Evolutionary conservation across 2,113 vertebrate genomes (phyloP), one percentile per base, ranked within the genome.

Genomic region (Fregata magnificens): DNA sequence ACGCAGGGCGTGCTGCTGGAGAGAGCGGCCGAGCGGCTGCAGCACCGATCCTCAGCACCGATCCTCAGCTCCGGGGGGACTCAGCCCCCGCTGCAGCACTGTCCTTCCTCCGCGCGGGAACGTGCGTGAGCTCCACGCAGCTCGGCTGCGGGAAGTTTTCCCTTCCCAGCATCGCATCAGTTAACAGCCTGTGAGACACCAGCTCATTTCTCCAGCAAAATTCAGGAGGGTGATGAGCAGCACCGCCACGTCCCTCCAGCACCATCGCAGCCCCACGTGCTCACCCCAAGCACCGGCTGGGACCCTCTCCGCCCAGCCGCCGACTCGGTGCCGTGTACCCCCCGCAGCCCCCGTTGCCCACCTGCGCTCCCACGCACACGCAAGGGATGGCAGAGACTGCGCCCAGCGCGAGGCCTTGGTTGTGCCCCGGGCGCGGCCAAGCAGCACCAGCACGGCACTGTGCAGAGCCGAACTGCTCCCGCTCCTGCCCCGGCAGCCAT

Each of bases 221-320:
- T 26, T 10, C 42, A 6, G 82, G 66, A 61, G 18, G 58, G 82
- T 7, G 63, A 13, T 1, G 6, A 32, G 65, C 71, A 28, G 90
- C 73, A 29, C 28, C 1, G 0, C 49, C 2, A 7, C 2, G 0
- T 29, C 16, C 32, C 56, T 24, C 28, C 63, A 28, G 78, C 91
- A 40, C 40, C 56, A 2, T 1, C 8, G 1, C 32, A 66, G 47
- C 71, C 49, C n/a, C 47, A 0, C 0, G 0, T 1, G 34, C 58
- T 52, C 6, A 45, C 40, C 44, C 40, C 1, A 1, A 29, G 38
- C 49, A 2, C 56, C 1, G 18, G 15, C 56, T 29, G 84, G 45
- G 69, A 62, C 36, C 12, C 38, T 21, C 42, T 15, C 7, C 3
- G 4, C 10, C 47, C 6, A 1, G 36, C 17, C 4, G 2, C 36